These are phyloP conservation scores for Peromyscus leucopus DNA, from an alignment of 2,113 vertebrate genomes.

Conservation along the genomic window DNA sequence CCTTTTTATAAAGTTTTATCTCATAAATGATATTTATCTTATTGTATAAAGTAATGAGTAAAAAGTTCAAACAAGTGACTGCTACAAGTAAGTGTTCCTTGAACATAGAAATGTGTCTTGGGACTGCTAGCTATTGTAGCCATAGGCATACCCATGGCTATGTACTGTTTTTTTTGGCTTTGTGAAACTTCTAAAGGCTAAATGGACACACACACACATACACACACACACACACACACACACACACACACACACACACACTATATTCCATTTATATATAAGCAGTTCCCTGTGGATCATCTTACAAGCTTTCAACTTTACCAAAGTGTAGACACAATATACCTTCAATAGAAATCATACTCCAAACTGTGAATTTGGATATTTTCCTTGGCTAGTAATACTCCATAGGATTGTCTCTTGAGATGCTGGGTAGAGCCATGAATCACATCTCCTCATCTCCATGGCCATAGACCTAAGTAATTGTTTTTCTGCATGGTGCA, in stretches of 20 bases:
- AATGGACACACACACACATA: not conserved
- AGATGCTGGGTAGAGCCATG: no score
- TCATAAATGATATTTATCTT: not conserved
- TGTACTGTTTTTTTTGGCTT: conserved; percentile 39
- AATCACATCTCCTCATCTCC: no score
- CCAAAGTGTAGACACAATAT: not conserved
- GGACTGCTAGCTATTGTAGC: not conserved
- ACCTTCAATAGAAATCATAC: not conserved
- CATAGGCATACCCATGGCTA: not conserved
- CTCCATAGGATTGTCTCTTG: not conserved
- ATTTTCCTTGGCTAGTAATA: not conserved
- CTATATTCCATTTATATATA: not conserved
- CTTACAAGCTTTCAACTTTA: not conserved
- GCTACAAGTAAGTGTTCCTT: not conserved
- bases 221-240: not conserved
- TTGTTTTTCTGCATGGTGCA: not conserved
- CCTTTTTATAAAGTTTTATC: not conserved
- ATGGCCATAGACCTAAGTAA: not conserved
- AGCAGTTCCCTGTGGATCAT: not conserved
- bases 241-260: not conserved
- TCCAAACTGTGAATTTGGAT: not conserved
- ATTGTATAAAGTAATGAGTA: not conserved
- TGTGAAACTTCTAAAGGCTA: not conserved
- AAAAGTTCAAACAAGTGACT: not conserved
- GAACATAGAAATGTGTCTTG: not conserved